Percentiles rank a stretch among this genome's conserved stretches.
These are phyloP conservation scores for Gouania willdenowi DNA, from an alignment of 2,797 vertebrate genomes.

Conservation along the genomic window DNA sequence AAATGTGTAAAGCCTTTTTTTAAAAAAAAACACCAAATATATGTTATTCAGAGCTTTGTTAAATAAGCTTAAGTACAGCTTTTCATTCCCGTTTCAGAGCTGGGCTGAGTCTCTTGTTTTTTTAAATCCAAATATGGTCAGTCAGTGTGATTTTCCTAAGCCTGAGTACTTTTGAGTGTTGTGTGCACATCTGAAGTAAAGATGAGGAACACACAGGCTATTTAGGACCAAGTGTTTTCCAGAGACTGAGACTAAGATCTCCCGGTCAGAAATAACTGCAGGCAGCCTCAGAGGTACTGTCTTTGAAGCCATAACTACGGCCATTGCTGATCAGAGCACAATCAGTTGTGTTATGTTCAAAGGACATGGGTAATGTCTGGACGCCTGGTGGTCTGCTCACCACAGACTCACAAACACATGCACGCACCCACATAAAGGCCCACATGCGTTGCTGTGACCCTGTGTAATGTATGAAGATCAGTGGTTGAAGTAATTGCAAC, in stretches of 20 bases:
- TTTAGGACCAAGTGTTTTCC: slow-evolving; percentile 32
- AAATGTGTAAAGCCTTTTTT: too few species aligned
- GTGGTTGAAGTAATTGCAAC: slow-evolving; percentile 26
- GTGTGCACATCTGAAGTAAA: too few species aligned
- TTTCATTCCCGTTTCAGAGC: too few species aligned
- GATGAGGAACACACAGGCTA: not conserved
- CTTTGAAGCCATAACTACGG: slow-evolving; percentile 68
- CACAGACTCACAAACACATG: not conserved
- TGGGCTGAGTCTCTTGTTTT: too few species aligned
- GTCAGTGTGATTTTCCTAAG: too few species aligned
- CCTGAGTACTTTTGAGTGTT: too few species aligned
- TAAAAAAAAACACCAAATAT: too few species aligned
- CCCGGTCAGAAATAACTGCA: slow-evolving; percentile 52
- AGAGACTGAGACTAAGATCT: slow-evolving; percentile 30
- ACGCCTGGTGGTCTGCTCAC: slow-evolving; percentile 53
- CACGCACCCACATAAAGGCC: too few species aligned
- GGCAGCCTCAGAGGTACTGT: slow-evolving; percentile 49
- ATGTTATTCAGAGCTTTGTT: too few species aligned
- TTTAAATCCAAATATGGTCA: too few species aligned
- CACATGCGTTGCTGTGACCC: slow-evolving; percentile 7
- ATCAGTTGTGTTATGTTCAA: slow-evolving; percentile 66
- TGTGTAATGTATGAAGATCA: slow-evolving; percentile 40
- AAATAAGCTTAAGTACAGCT: too few species aligned
- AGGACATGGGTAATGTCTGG: slow-evolving; percentile 51
- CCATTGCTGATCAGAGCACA: slow-evolving; percentile 64